A percentile compares a stretch with the other conserved stretches of the same genome.
phyloP scores from a whole-genome alignment of 2,113 vertebrate species.

The Xyrauchen texanus region DNA sequence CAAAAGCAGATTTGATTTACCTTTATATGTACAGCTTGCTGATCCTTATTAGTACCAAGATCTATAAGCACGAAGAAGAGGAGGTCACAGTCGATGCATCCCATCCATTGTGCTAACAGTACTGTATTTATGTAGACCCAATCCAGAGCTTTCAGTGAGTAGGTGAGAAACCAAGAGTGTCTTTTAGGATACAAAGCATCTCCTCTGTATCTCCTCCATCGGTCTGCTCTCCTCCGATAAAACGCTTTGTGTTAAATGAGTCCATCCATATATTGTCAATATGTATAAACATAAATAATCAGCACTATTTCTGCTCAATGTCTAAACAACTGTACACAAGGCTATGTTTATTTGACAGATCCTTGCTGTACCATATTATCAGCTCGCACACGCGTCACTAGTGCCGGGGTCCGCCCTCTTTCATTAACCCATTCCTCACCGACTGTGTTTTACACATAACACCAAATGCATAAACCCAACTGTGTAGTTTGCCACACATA shows the following conservation, averaged over 20 bases:
- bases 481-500: no score
- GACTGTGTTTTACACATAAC: no score
- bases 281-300: background rate
- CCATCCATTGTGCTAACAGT: slow-evolving; percentile 11
- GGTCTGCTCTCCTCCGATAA: background rate
- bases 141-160: background rate
- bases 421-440: slow-evolving; percentile 34
- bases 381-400: background rate
- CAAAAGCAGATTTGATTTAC: slow-evolving; percentile 10
- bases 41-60: background rate
- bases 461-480: no score
- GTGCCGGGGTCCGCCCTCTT: background rate
- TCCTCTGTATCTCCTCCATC: slow-evolving; percentile 14
- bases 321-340: background rate
- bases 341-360: slow-evolving; percentile 45
- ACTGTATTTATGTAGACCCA: background rate
- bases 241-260: background rate
- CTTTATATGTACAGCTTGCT: background rate
- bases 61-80: background rate
- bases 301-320: background rate
- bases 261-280: no score
- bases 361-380: slow-evolving; percentile 37
- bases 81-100: slow-evolving; percentile 14
- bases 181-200: background rate
- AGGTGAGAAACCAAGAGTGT: background rate